Base-by-base conservation (phyloP, 2,797 vertebrate genomes). In the Leptatherina wallacei region DNA sequence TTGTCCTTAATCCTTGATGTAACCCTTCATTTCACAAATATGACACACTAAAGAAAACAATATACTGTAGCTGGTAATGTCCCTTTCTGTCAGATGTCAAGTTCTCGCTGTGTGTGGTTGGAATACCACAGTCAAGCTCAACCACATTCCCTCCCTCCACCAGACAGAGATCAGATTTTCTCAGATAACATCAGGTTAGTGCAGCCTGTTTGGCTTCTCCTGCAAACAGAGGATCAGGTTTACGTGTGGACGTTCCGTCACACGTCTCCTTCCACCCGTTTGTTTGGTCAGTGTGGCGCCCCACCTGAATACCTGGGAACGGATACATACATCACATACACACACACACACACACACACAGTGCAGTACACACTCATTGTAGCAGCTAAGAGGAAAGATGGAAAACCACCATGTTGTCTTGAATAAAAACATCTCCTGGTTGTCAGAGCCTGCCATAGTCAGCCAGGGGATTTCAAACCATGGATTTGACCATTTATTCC, bases 221-320 rank as follows among this genome's bases (percentile, higher is more conserved):
- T 78, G 75, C 84, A 86, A 91, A 91, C 89, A 89, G 81, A 73
- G 80, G 84, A 88, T 92, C 82, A 0, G 81, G 88, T 91, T 92
- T 74, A 83, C 78, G 57, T 66, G 72, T 55, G 68, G 76, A 82
- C 56, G 42, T 27, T 73, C 69, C 30, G 52, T 82, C 76, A 68
- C 65, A 59, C 60, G 61, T 81, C 84, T 82, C 74, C 76, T 69
- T 71, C 24, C 16, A 66, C 62, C 58, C 82, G 85, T 90, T 88
- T 89, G 86, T 90, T 91, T 90, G 86, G 86, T 87, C 85, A 88
- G 64, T 9, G 70, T 69, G 78, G 83, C 72, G 75, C 85, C 83
- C 58, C 1, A 6, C 1, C 9, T 38, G 10, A 65, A 71, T 73
- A 82, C 78, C 83, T 85, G 81, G 58, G 51, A 80, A 44, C 32